Evolutionary conservation across 2,797 vertebrate genomes (phyloP), one percentile per base, ranked within the genome.

Genomic region (Sebastes hubbsi): DNA sequence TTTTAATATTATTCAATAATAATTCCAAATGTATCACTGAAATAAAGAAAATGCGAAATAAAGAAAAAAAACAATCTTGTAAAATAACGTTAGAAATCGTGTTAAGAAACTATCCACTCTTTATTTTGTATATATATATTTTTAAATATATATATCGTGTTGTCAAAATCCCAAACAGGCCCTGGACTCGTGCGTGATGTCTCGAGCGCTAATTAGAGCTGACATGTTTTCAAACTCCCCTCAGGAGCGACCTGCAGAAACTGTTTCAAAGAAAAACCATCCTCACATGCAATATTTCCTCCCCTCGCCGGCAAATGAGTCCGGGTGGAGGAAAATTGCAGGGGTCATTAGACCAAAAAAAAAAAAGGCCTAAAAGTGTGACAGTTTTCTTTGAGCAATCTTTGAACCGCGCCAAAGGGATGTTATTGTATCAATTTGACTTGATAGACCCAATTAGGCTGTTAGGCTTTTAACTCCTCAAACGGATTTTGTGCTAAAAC

Each of bases 351-450:
- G 78, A 77, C 38, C 25, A 46, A 68, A 73, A 88, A 80, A 87
- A 66, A 66, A 85, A 30, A 70, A 74, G 80, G 38, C 38, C 38
- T 18, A 60, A 82, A 82, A 88, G 86, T 88, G 82, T 87, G 77
- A 85, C 65, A 85, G 88, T 92, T 94, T 94, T 92, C 92, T 94
- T 91, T 89, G 78, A 82, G 72, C 72, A 87, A 81, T 86, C 88
- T 90, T 89, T 92, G 77, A 87, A 90, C 82, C 75, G 63, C 80
- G 82, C 80, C 16, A 60, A 87, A 63, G 62, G 93, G 93, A 95
- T 95, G 94, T 95, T 95, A 94, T 94, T 94, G 84, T 92, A 94
- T 92, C 94, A 91, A 91, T 95, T 94, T 92, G 61, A 90, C 89
- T 81, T 91, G 89, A 93, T 93, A 84, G 88, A 87, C 54, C 89